These are phyloP conservation scores for Hemibagrus guttatus DNA, from an alignment of 2,797 vertebrate genomes.

Conservation along the genomic window DNA sequence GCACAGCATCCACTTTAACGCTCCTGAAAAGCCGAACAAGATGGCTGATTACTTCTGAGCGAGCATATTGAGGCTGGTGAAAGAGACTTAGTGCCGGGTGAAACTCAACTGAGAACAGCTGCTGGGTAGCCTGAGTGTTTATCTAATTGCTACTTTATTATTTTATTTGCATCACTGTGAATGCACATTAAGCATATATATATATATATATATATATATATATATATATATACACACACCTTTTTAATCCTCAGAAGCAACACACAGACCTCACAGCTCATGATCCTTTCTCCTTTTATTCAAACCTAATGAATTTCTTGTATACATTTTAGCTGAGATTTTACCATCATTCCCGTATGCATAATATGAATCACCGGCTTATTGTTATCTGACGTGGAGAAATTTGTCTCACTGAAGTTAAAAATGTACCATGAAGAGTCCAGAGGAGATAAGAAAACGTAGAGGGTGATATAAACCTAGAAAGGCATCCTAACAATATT, in stretches of 20 bases:
- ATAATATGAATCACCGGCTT: not conserved
- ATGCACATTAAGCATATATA: constrained; percentile 4
- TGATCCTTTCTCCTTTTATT: not conserved
- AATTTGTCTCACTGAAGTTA: not conserved
- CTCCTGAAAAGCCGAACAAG: constrained; percentile 35
- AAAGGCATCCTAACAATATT: not conserved
- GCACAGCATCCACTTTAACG: constrained; percentile 31
- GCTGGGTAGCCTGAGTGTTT: not conserved
- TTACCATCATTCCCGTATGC: not conserved
- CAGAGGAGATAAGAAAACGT: not conserved
- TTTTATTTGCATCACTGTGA: not conserved
- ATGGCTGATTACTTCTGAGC: constrained; percentile 34
- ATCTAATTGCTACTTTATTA: not conserved
- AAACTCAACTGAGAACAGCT: constrained; percentile 29
- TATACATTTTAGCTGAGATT: not conserved
- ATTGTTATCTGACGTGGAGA: not conserved
- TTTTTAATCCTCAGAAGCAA: not conserved
- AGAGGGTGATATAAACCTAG: not conserved
- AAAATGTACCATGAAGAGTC: not conserved
- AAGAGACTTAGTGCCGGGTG: constrained; percentile 13
- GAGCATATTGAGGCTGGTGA: constrained; percentile 8
- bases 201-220: no score
- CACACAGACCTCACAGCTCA: not conserved
- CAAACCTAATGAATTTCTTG: no score
- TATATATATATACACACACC: not conserved